Base-by-base conservation (phyloP, 2,113 vertebrate genomes). In the Opisthocomus hoazin region DNA sequence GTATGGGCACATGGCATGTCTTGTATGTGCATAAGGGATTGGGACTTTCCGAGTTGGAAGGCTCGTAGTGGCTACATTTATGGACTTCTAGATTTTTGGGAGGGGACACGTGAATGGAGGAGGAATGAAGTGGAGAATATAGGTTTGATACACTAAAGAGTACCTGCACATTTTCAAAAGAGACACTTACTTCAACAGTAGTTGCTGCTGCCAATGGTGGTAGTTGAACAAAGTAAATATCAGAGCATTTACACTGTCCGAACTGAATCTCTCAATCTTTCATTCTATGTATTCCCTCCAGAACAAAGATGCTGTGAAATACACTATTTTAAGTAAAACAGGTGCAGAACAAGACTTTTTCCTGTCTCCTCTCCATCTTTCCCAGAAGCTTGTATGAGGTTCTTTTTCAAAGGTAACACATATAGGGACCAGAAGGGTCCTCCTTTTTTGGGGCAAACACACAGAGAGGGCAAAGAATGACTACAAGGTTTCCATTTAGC, bases 381-480 rank as follows among this genome's bases (percentile, higher is more conserved):
- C 8, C 6, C 9, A 15, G 45, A 86, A 20, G 8, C 5, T 34
- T 9, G 22, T 56, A 14, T 26, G 14, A 74, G 10, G 5, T 36
- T 8, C 6, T 51, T 79, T 78, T 76, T 45, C 36, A 64, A 64
- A 87, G 56, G 23, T 8, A 64, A 84, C 2, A 10, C 7, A 75
- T 70, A 45, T 34, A 56, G 17, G 34, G n/a, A 56, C 18, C 7
- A 60, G 39, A 75, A 82, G 2, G 2, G 5, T 58, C 12, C 26
- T 68, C 30, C 11, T 82, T 43, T 46, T 4, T 2, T 0, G 6
- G 5, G 5, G 2, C 2, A 87, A 73, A 73, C 22, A 78, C 2
- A 32, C 4, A 48, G 34, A 56, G 15, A 50, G 29, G 8, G 29
- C 17, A 41, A 84, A 60, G 43, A 75, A 89, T 24, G 23, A 41